Evolutionary conservation across 92 coral and sea anemone genomes (phyloP).

Genomic region (Hydrozoanthus gracilis): DNA sequence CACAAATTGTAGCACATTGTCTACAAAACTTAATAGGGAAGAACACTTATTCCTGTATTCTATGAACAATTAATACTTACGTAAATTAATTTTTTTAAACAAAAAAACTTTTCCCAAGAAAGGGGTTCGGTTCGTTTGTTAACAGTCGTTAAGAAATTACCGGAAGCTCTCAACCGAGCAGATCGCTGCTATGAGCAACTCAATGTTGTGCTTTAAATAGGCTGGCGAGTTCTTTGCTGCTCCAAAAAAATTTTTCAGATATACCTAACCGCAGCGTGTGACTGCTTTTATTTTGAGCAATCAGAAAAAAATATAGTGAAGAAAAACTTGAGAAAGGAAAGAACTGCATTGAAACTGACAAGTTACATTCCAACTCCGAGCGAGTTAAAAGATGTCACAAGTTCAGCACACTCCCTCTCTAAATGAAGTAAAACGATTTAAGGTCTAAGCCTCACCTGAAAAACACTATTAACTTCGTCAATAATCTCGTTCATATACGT

Average conservation of each 20-base stretch:
- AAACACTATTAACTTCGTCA: slow-evolving; percentile 97
- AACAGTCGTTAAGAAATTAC: not conserved
- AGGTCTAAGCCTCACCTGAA: slow-evolving; percentile 76
- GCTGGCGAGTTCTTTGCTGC: not conserved
- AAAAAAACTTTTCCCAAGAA: not conserved
- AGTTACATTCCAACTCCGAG: not conserved
- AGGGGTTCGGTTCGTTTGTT: not conserved
- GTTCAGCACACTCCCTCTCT: not conserved
- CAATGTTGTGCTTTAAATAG: not conserved
- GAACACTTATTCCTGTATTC: not conserved
- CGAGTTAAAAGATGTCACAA: not conserved
- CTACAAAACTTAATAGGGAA: not conserved
- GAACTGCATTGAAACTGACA: not conserved
- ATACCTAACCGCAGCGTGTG: not conserved
- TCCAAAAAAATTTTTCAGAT: not conserved
- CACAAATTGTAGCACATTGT: not conserved
- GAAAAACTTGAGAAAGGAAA: not conserved
- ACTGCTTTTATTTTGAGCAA: not conserved
- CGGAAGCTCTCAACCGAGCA: slow-evolving; percentile 37
- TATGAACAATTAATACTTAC: not conserved
- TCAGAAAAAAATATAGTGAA: not conserved
- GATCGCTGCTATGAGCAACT: slow-evolving; percentile 32
- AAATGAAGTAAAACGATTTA: not conserved
- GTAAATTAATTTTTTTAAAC: not conserved
- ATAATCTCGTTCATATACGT: slow-evolving; percentile 95